Base-by-base conservation (phyloP, 2,888 invertebrate genomes). In the Hipparchia sbordonii region DNA sequence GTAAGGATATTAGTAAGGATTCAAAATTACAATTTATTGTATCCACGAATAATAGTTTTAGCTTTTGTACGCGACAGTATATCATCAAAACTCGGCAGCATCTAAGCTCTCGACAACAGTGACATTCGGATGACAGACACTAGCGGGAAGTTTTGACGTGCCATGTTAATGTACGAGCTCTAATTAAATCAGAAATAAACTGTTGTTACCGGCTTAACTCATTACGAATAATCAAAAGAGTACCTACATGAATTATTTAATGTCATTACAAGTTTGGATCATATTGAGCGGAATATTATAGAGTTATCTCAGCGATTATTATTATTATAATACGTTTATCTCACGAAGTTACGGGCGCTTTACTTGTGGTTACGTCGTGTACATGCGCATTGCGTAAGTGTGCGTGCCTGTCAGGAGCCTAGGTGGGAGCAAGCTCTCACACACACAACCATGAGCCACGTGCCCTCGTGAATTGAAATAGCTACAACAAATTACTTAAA, bases 51-150 rank as follows among this genome's bases (percentile, higher is more conserved):
- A 12, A 10, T 10, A 10, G 9, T 8, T 4, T 46, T 39, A 61
- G 59, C 51, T 73, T 72, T 57, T 59, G 13, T 62, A 2, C 76
- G 12, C 76, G 76, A 67, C 81, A 80, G 83, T 89, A 87, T 87
- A 74, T 80, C 78, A 80, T 79, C 79, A 81, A 85, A 72, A 83
- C 79, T 82, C 70, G 52, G 75, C 81, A 77, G 75, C 75, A 78
- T 79, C 81, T 80, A 79, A 80, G 72, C 80, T 81, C 79, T 81
- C 79, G 85, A 87, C 87, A 87, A 86, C 84, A 87, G 81, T 88
- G 91, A 90, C 90, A 88, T 85, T 85, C 81, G 84, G 88, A 84
- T 89, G 91, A 92, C 91, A 90, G 86, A 82, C 73, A 79, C 82
- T 83, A 82, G 74, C 73, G 77, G 68, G 84, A 82, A 89, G 88